Evolutionary conservation across 2,888 invertebrate genomes (phyloP), one percentile per base, ranked within the genome.

Genomic region (Pammene aurita): DNA sequence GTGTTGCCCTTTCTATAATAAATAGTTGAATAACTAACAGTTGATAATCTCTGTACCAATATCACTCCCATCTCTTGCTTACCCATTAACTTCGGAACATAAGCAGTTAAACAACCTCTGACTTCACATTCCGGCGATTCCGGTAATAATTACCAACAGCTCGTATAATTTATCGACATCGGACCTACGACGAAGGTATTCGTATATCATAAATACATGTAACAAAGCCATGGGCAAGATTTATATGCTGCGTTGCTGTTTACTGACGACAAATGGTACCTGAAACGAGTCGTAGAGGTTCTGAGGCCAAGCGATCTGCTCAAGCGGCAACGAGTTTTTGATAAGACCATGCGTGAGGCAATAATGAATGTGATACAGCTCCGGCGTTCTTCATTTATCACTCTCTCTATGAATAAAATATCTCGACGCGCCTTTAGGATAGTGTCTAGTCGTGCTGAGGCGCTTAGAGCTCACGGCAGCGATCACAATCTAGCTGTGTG

Each of bases 351-450:
- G 84, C 87, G 84, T 87, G 86, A 86, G 83, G 86, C 85, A 82
- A 85, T 92, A 91, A 90, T 92, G 86, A 90, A 92, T 91, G 89
- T 89, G 87, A 87, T 90, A 88, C 84, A 84, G 82, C 84, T 82
- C 77, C 83, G 80, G 84, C 85, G 82, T 85, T 83, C 80, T 85
- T 88, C 89, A 90, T 91, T 90, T 90, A 90, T 91, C 90, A 90
- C 84, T 80, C 76, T 81, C 82, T 85, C 87, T 89, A 89, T 90
- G 90, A 91, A 91, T 92, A 90, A 90, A 89, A 90, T 89, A 89
- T 91, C 86, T 86, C 83, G 85, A 84, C 82, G 75, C 78, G 81
- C 84, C 86, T 86, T 84, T 86, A 83, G 87, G 85, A 88, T 87
- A 86, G 84, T 80, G 84, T 80, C 82, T 84, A 80, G 83, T 86